Evolutionary conservation across 64 coral and sea anemone genomes (phyloP), one percentile per base, ranked within the genome.

Genomic region (Dendronephthya gigantea): DNA sequence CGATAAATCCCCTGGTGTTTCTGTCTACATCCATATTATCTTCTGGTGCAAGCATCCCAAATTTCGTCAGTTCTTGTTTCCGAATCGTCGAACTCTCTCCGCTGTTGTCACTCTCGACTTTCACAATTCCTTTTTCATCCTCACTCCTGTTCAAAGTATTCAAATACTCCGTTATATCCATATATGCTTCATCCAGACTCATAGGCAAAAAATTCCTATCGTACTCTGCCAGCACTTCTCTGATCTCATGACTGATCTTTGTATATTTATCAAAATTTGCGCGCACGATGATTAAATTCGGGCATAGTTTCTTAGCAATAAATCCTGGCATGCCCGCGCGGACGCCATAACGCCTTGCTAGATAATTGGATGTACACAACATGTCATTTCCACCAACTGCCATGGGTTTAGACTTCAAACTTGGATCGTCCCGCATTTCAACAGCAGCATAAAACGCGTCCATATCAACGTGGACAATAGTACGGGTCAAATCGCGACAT

Each of bases 361-460:
- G 76, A 40, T 98, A 98, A 62, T 98, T 98, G 43, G 95, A 98
- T 11, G 95, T 98, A 14, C 92, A 98, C 29, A 98, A 23, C 95
- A 98, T 98, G 16, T 86, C 82, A 15, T 76, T 93, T 68, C 89
- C 69, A 22, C 95, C 95, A 2, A 98, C 95, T n/a, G 92, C 95
- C 95, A 98, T 98, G 2, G 95, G 95, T 43, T 88, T 98, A 68
- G 91, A 89, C 50, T 85, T 84, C 82, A 98, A 85, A 48, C 36
- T 89, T 22, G 92, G 95, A 22, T 98, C 90, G 41, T 98, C 95
- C 66, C 92, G 75, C 90, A 93, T 98, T 83, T 98, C 95, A 6
- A 98, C 95, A 23, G 95, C 92, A 16, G 95, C 95, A 88, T 92
- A 98, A 68, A 98, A 98, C 0, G 95, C 95, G 79, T 98, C 95